Conservation (phyloP, 2,888 invertebrate genomes). For the Penaeus monodon region DNA sequence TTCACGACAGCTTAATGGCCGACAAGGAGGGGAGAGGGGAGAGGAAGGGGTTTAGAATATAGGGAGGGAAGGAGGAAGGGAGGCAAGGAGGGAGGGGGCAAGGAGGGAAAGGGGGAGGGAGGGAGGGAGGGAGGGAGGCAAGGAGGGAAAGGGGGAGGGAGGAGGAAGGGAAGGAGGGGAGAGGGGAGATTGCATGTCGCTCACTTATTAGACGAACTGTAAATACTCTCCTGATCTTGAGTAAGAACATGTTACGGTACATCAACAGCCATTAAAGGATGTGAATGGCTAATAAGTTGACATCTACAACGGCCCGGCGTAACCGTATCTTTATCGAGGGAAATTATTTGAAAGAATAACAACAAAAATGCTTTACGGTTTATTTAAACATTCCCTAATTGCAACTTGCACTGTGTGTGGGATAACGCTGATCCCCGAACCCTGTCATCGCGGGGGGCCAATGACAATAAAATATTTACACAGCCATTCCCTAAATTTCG, state of each 20-base stretch:
- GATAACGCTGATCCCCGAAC: no score
- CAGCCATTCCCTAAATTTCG: no score
- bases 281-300: conserved; percentile 19
- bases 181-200: not conserved
- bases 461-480: no score
- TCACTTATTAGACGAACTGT: conserved; percentile 37
- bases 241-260: conserved; percentile 22
- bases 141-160: not conserved
- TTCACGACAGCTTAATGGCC: not conserved
- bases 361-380: no score
- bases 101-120: not conserved
- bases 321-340: no score
- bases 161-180: not conserved
- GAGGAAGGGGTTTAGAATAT: not conserved
- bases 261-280: conserved; percentile 22
- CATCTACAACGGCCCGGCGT: not conserved
- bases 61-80: conserved; percentile 18
- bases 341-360: no score
- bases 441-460: no score
- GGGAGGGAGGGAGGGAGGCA: not conserved
- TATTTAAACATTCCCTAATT: no score
- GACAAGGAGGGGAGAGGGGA: not conserved
- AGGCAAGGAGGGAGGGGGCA: not conserved
- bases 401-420: no score
- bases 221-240: conserved; percentile 34